Evolutionary conservation across 2,113 vertebrate species (phyloP).

Genomic region (Manacus vitellinus): DNA sequence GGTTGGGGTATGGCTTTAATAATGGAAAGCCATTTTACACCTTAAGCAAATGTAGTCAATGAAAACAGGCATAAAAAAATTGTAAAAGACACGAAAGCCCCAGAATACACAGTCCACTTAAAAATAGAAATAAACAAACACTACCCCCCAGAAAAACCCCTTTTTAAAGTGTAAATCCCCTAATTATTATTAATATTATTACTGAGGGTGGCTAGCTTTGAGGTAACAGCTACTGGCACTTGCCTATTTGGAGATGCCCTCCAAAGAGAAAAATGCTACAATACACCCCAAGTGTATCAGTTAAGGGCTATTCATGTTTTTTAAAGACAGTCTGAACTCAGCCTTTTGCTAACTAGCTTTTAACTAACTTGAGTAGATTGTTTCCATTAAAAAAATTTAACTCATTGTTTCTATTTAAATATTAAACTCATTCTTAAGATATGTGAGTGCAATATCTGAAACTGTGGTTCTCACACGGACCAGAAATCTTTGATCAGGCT

Average conservation of each 20-base stretch:
- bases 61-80: background rate
- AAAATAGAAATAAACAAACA: background rate
- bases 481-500: constrained; percentile 30
- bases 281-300: background rate
- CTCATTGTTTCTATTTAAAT: background rate
- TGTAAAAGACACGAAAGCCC: background rate
- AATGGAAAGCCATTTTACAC: background rate
- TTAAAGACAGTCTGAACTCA: background rate
- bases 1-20: background rate
- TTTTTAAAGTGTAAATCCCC: background rate
- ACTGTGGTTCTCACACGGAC: background rate
- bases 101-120: background rate
- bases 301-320: background rate
- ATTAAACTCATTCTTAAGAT: background rate
- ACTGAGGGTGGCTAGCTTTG: background rate
- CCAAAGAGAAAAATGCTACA: background rate
- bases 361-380: background rate
- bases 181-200: background rate
- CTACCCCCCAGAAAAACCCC: background rate
- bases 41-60: background rate
- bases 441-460: background rate
- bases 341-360: background rate
- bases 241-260: background rate
- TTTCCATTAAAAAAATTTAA: background rate
- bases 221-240: background rate